Base-by-base conservation (phyloP, 1,140 invertebrate genomes). In the Atta colombica region DNA sequence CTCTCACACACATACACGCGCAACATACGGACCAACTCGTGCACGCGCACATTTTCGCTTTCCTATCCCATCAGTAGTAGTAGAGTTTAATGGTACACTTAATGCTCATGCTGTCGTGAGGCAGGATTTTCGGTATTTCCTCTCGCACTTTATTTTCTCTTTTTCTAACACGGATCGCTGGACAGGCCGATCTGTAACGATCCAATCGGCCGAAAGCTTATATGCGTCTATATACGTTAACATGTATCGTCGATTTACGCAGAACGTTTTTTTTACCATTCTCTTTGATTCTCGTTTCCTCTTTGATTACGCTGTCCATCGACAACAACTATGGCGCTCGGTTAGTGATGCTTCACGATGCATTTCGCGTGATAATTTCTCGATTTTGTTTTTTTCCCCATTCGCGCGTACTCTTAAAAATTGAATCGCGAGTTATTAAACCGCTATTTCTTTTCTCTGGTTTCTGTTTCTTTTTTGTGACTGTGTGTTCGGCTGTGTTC, bases 61-160 rank as follows among this genome's bases (percentile, higher is more conserved):
- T 35, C 8, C 55, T 49, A 10, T 66, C 18, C 55, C 69, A 66
- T 74, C 49, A 21, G 49, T 74, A 68, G 63, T 75, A 78, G 53
- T 77, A 77, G 69, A 74, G 72, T 80, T 87, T 66, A 65, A 35
- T 74, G 49, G 53, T 77, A 66, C 61, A 49, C 28, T 90, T 86
- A 74, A 91, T 72, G 85, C 61, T 86, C 39, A 51, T 80, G 81
- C 74, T 77, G 18, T 89, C 88, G 89, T 55, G 89, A 87, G 86
- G 69, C 85, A 85, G 74, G 85, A 65, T 85, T 85, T 85, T 80
- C 75, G 85, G 86, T 90, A 87, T 63, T 74, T 60, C 21, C 53
- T 74, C 16, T 61, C 63, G 25, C 16, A 18, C 10, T 31, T 14
- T 68, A 4, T 74, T 60, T 25, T 25, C n/a, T 68, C 1, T 18